Base-by-base conservation (phyloP, 2,888 invertebrate species). In the Megalurothrips usitatus region DNA sequence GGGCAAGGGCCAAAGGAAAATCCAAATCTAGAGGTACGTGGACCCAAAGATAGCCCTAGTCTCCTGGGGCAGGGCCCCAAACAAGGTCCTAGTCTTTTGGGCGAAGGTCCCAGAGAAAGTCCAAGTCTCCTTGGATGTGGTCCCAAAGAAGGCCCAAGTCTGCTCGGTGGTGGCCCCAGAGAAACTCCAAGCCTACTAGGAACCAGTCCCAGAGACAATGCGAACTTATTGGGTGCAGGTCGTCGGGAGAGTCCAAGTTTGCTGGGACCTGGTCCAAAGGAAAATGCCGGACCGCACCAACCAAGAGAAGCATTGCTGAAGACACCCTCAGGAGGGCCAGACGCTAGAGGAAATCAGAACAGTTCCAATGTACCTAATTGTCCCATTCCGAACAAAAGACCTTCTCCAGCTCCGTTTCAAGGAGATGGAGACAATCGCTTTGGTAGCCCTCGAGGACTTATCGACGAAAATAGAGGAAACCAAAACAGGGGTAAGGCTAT, bases 121-220 rank as follows among this genome's bases (percentile, higher is more conserved):
- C 12, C 68, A 11, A 26, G 68, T 26, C 68, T 26, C 26, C 26
- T 75, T 75, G 68, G 68, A 26, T 75, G 26, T 26, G 68, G 68
- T 75, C 68, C 68, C n/a, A 75, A 26, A 26, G 68, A 75, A 26
- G 68, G 68, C 26, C 23, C 26, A 26, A 75, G 68, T 26, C 26
- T 75, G 26, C 68, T 75, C 23, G 68, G 68, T 75, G 68, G 23
- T 75, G 68, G 68, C 23, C 68, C 68, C 26, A n/a, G 68, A 75
- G 68, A 75, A 75, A 8, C 23, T 75, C 68, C 58, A 58, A 58
- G 58, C 58, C 58, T 58, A 17, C 58, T 58, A 14, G 58, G 58
- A 14, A 19, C 58, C 11, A 19, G 58, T 9, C 58, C 58, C 4
- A 11, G 58, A 19, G 58, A 58, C 58, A 58, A 58, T 14, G 14